A percentile compares a stretch with the other conserved stretches of the same genome.
These are phyloP conservation scores for Mixornis gularis DNA, from an alignment of 2,113 vertebrate species.

Conservation along the genomic window DNA sequence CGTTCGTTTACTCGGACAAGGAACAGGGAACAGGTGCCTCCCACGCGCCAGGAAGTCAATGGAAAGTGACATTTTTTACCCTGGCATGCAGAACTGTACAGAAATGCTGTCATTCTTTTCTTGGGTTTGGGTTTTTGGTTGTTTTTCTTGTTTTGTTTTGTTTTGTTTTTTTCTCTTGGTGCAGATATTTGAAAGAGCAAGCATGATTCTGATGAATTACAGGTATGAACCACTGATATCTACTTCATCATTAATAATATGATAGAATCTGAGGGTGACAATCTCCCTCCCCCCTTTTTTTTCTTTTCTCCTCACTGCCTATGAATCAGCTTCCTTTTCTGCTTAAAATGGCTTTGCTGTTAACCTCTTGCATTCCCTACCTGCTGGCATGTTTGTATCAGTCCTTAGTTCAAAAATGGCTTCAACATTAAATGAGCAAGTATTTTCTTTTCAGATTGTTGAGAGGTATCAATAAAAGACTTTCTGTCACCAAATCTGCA, in stretches of 20 bases:
- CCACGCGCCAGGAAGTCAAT: not conserved
- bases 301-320: not conserved
- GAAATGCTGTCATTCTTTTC: fast-evolving
- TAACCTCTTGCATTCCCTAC: not conserved
- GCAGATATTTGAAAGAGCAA: not conserved
- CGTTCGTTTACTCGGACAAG: not conserved
- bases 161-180: not conserved
- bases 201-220: not conserved
- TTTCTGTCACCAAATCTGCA: not conserved
- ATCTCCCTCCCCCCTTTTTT: not conserved
- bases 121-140: not conserved
- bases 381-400: not conserved
- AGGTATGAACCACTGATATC: not conserved
- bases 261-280: not conserved
- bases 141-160: not conserved
- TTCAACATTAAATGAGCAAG: not conserved
- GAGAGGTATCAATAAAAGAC: not conserved
- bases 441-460: not conserved
- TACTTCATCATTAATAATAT: not conserved
- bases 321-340: not conserved
- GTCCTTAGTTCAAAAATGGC: not conserved
- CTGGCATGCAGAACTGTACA: not conserved
- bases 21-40: constrained; percentile 10
- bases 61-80: not conserved
- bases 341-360: not conserved